Conservation (phyloP, 2,113 vertebrate species). For the Acrocephalus kingi region DNA sequence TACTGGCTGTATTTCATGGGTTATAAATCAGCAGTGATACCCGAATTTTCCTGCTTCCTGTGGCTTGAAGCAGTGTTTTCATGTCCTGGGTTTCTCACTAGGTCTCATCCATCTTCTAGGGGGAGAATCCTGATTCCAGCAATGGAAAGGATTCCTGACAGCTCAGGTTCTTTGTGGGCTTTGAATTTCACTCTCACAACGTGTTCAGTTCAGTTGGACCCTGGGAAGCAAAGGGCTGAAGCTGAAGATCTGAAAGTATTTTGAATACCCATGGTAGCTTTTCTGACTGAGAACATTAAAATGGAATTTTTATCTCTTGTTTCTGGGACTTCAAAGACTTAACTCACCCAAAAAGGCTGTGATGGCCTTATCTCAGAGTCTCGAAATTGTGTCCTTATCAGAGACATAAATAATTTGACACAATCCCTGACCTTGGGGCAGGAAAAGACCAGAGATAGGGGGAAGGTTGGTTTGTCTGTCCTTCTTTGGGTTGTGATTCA, state of each 20-base stretch:
- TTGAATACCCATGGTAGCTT: background rate
- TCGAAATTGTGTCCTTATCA: slow-evolving; percentile 8
- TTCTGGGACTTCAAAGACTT: slow-evolving; percentile 22
- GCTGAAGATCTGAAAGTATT: background rate
- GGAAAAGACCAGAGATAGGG: background rate
- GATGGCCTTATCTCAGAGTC: background rate
- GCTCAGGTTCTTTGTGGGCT: background rate
- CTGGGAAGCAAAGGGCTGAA: background rate
- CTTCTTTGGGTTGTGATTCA: background rate
- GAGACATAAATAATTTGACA: slow-evolving; percentile 41
- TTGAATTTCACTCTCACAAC: background rate
- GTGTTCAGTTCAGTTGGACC: background rate
- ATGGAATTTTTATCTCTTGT: background rate
- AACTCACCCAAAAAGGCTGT: background rate
- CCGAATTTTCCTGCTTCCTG: background rate
- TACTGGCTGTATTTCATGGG: background rate
- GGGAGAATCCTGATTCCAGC: background rate
- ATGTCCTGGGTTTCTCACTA: background rate
- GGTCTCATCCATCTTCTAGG: background rate
- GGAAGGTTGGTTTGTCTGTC: slow-evolving; percentile 29
- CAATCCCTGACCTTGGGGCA: slow-evolving; percentile 7
- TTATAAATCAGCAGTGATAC: slow-evolving; percentile 15
- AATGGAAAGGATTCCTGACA: background rate
- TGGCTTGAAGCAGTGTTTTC: background rate
- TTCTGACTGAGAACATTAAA: background rate